Evolutionary conservation across 2,113 vertebrate species (phyloP).

Genomic region (Physeter macrocephalus): DNA sequence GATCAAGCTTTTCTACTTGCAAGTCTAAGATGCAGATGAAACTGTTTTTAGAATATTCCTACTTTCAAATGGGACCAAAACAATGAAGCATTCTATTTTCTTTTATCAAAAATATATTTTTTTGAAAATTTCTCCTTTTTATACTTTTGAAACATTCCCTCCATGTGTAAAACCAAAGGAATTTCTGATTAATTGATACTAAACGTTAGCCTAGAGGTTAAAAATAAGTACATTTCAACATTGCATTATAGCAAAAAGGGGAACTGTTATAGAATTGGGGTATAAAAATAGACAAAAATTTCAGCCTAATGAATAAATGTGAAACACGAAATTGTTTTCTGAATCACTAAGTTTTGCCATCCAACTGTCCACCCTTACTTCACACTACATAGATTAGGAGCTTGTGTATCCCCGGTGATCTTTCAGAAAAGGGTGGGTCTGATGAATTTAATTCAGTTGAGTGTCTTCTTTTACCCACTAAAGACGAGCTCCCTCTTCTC

Average conservation of each 20-base stretch:
- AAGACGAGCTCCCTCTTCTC: not conserved
- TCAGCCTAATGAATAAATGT: not conserved
- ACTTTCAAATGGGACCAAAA: not conserved
- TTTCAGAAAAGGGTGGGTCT: not conserved
- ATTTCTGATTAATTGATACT: not conserved
- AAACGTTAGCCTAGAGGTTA: not conserved
- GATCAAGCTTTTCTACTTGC: not conserved
- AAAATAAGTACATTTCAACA: slow-evolving; percentile 16
- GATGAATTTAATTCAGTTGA: not conserved
- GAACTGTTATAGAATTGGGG: not conserved
- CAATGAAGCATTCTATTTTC: not conserved
- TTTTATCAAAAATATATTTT: not conserved
- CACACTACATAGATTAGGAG: not conserved
- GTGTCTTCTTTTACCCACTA: not conserved
- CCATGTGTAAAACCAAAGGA: not conserved
- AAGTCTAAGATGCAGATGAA: slow-evolving; percentile 17
- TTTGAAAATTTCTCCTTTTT: not conserved
- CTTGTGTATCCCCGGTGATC: not conserved
- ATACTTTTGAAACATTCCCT: not conserved
- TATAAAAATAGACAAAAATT: not conserved
- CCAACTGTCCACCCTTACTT: not conserved
- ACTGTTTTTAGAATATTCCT: not conserved
- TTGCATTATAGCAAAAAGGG: not conserved
- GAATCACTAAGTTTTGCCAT: not conserved
- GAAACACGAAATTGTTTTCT: not conserved